Evolutionary conservation across 2,113 vertebrate species (phyloP), one percentile per base, ranked within the genome.

Genomic region (Coturnix japonica): DNA sequence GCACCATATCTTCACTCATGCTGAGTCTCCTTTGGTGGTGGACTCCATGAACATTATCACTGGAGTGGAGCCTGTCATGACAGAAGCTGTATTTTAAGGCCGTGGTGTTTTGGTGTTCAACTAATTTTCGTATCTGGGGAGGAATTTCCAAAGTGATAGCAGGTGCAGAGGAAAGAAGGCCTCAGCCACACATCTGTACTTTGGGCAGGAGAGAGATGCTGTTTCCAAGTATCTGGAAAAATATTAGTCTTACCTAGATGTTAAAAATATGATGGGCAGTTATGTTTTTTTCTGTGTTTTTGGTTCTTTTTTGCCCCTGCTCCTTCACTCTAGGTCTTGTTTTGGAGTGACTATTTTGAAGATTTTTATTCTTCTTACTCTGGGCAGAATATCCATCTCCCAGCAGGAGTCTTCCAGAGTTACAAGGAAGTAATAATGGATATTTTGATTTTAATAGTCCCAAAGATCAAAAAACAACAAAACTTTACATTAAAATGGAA

Each of bases 51-150:
- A 9, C 33, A 16, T 6, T 1, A 0, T 28, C 11, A 25, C 25
- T 31, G 37, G 44, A 3, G 18, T 15, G 26, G 30, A 72, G 8
- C 3, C 33, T 11, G 3, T 47, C 4, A 2, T 9, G 11, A 3
- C 2, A 7, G 35, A 31, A 67, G 25, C 15, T 5, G 0, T 11
- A 7, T 1, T 67, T 41, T 9, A 33, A 56, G 71, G 5, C 6
- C 0, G 0, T 12, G 11, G 13, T 88, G 1, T 44, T 69, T 78
- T 60, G 33, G 19, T 2, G 4, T 54, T 64, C 54, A 14, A 2
- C 2, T 3, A 11, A 23, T 39, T 22, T 14, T 43, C 53, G 1
- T 35, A 30, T 41, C 14, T 5, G 0, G 2, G 8, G 9, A 46
- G 8, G 9, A 47, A 41, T 69, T 47, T 8, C 19, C 10, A 18